phyloP scores from a whole-genome alignment of 2,797 vertebrate species.

The Vespertilio murinus region DNA sequence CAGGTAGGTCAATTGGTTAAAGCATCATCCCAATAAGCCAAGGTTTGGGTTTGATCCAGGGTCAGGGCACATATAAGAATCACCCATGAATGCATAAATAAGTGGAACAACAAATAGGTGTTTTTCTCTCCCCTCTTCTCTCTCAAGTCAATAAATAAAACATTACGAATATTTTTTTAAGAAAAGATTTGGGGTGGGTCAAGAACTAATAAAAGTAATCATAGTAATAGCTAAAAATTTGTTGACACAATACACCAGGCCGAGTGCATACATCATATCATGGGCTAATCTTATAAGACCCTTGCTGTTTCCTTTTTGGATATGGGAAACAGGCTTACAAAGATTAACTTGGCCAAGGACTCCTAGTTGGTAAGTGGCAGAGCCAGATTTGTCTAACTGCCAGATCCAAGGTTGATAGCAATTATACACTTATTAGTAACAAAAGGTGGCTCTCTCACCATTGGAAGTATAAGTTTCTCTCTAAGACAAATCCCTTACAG shows the following conservation, averaged over 20 bases:
- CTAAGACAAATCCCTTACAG: background rate
- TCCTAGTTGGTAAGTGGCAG: background rate
- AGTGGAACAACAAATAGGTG: background rate
- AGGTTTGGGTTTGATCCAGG: background rate
- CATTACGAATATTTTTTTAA: background rate
- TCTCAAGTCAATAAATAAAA: background rate
- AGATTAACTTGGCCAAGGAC: background rate
- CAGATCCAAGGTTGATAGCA: background rate
- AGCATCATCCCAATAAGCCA: background rate
- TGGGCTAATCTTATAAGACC: background rate
- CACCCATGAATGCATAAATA: background rate
- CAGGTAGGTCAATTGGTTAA: background rate
- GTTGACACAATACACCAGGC: background rate
- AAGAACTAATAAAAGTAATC: constrained; percentile 27
- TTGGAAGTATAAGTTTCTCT: background rate
- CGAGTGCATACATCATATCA: background rate
- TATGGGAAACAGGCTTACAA: background rate
- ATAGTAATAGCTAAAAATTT: background rate
- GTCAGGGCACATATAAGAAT: background rate
- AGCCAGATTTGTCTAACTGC: constrained; percentile 4
- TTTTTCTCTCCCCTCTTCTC: background rate
- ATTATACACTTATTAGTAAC: background rate
- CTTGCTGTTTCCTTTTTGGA: background rate
- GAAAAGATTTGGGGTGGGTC: background rate
- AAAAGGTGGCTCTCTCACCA: background rate